Percentiles rank a stretch among this genome's conserved stretches.
Conservation (phyloP, 2,113 vertebrate species). For the Cryptoleucopteryx plumbea region DNA sequence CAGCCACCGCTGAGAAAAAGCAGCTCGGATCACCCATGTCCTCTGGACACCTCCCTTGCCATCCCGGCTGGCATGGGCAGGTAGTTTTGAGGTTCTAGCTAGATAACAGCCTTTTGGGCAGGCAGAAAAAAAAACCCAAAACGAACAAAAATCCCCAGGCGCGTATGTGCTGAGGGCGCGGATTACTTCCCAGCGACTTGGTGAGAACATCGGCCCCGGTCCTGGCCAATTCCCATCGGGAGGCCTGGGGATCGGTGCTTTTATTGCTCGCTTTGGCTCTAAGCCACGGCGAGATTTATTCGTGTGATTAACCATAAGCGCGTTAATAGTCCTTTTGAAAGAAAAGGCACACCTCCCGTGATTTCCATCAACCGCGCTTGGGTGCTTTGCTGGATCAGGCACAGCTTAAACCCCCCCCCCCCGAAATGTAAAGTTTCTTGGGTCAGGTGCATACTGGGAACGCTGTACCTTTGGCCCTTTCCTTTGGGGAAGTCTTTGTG, state of each 20-base stretch:
- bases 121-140: fast-evolving
- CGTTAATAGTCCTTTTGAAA: conserved; percentile 1
- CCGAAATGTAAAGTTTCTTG: neutral
- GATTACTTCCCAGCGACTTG: neutral
- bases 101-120: neutral
- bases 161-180: fast-evolving
- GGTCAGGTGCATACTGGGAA: neutral
- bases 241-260: neutral
- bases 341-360: neutral
- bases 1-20: neutral
- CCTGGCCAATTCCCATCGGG: neutral
- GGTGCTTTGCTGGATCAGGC: neutral
- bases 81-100: neutral
- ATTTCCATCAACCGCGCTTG: neutral
- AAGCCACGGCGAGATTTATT: neutral
- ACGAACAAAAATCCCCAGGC: neutral
- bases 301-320: neutral
- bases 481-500: neutral
- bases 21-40: neutral
- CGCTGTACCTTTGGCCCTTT: neutral
- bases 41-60: neutral
- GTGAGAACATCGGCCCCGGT: neutral
- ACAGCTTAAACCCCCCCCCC: fast-evolving
- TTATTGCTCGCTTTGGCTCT: neutral
- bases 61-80: neutral